Percentiles rank a stretch among this genome's conserved stretches.
Conservation (phyloP, 1,140 invertebrate species). For the Drosophila bocki region DNA sequence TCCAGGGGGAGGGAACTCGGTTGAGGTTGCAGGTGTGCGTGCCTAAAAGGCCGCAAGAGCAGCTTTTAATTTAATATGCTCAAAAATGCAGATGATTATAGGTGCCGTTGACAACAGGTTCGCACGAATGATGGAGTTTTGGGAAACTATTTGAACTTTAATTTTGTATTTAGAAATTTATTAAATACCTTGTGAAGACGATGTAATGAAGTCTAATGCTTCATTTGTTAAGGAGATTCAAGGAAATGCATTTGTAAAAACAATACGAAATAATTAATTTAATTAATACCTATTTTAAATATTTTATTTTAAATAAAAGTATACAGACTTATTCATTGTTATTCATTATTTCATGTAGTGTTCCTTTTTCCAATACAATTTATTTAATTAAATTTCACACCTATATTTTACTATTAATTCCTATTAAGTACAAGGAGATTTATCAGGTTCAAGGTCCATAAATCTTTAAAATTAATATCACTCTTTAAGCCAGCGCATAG, state of each 20-base stretch:
- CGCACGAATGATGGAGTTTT: not conserved
- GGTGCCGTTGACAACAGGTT: not conserved
- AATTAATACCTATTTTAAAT: too few relatives aligned
- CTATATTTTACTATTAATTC: not conserved
- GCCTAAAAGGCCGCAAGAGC: slow-evolving; percentile 23
- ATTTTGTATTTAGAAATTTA: not conserved
- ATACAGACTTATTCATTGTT: too few relatives aligned
- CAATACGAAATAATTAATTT: not conserved
- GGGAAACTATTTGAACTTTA: not conserved
- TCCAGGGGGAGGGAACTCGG: not conserved
- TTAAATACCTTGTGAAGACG: not conserved
- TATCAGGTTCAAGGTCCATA: too few relatives aligned
- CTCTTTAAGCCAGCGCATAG: slow-evolving; percentile 8
- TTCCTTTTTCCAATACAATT: too few relatives aligned
- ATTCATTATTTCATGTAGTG: too few relatives aligned
- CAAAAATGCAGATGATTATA: slow-evolving; percentile 4
- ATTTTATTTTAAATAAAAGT: too few relatives aligned
- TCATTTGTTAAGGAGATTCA: not conserved
- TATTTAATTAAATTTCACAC: not conserved
- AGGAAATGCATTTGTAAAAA: not conserved
- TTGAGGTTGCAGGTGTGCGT: slow-evolving; percentile 22
- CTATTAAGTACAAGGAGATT: not conserved
- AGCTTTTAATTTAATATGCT: slow-evolving; percentile 1
- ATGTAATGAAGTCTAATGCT: not conserved
- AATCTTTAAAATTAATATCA: slow-evolving; percentile 13